These are phyloP conservation scores for Haliclystus octoradiatus DNA, from an alignment of 30 jellyfish, hydroid and myxozoan species.

Conservation along the genomic window DNA sequence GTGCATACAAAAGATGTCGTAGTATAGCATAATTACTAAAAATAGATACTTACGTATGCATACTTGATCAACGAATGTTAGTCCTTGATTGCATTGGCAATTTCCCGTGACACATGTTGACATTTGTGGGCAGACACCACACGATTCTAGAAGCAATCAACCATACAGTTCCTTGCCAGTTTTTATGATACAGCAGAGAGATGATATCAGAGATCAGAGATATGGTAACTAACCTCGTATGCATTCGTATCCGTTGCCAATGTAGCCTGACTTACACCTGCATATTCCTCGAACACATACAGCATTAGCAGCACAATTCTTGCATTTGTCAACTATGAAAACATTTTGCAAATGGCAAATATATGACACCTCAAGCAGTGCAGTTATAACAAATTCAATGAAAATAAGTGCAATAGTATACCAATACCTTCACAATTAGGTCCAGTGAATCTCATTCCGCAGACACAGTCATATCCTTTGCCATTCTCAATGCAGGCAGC, in stretches of 20 bases:
- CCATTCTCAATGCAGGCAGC: slow-evolving; percentile 26
- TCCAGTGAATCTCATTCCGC: slow-evolving; percentile 77
- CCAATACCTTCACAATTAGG: slow-evolving; percentile 69
- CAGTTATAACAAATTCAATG: neutral
- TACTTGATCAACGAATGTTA: slow-evolving; percentile 41
- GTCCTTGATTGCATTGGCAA: slow-evolving; percentile 82
- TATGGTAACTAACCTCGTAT: slow-evolving; percentile 67
- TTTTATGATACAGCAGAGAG: too few species aligned
- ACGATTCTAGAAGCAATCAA: neutral
- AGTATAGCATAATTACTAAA: too few species aligned
- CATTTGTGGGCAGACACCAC: slow-evolving; percentile 26
- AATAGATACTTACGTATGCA: slow-evolving; percentile 61
- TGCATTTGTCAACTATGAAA: slow-evolving; percentile 86
- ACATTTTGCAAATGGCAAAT: too few species aligned
- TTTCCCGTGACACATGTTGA: slow-evolving; percentile 50
- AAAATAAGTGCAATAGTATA: neutral
- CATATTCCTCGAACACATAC: slow-evolving; percentile 62
- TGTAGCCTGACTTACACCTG: slow-evolving; percentile 62
- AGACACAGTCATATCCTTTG: slow-evolving; percentile 48
- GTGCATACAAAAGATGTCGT: neutral
- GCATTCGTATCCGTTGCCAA: slow-evolving; percentile 89
- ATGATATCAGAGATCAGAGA: too few species aligned
- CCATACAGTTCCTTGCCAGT: too few species aligned
- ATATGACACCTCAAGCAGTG: too few species aligned
- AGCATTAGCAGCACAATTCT: slow-evolving; percentile 67